Evolutionary conservation across 1,140 invertebrate species (phyloP), one percentile per base, ranked within the genome.

Genomic region (Monomorium pharaonis): DNA sequence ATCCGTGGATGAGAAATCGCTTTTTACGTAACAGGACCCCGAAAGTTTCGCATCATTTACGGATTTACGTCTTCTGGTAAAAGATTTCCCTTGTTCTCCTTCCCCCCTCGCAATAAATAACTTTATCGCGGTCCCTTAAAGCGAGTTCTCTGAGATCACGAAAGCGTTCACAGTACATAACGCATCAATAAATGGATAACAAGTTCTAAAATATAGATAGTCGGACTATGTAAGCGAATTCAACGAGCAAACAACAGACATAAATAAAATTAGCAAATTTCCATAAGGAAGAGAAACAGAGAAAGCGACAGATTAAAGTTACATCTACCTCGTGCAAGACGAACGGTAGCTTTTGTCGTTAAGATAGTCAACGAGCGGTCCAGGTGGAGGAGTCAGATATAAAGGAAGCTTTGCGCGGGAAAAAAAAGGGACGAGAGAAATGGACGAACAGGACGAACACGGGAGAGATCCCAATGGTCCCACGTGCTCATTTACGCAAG

Each of bases 401-500:
- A 67, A 67, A 51, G 18, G 63, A 81, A 27, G 21, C 16, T 56
- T 7, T 14, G 16, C 5, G 12, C 2, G 7, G 3, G 37, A 37
- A 37, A 37, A 37, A 37, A 27, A 44, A 42, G 2, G 37, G 18
- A 6, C 51, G 44, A 51, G 12, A 33, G 60, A 33, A 56, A 2
- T 24, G n/a, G n/a, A n/a, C n/a, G n/a, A n/a, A n/a, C n/a, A 24
- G 37, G 7, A 1, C 24, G 12, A 18, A 1, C 30, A 65, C n/a
- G n/a, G 76, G 33, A 44, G 30, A 78, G 37, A 49, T 81, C 49
- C 24, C 37, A 70, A 42, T 63, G 47, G 33, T 72, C 54, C 78
- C 78, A 83, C 67, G 78, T 83, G 78, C 67, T 83, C 51, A 14
- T 2, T 83, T 83, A 67, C 67, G 51, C 67, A 83, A 83, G 18